phyloP scores from a whole-genome alignment of 2,888 invertebrate species.

The Rhagonycha lutea region DNA sequence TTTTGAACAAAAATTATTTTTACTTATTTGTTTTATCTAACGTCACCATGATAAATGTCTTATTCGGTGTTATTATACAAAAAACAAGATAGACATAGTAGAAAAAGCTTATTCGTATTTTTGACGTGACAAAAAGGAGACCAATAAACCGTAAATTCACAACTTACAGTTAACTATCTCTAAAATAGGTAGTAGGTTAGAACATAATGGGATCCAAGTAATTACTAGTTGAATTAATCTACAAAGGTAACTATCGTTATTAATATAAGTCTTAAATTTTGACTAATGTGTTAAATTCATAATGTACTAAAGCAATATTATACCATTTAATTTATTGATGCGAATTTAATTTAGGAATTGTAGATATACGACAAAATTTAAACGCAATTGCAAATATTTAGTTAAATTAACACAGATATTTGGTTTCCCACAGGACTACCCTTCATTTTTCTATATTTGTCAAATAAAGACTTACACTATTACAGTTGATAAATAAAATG shows the following conservation, averaged over 20 bases:
- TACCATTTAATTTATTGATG: not conserved
- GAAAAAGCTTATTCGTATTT: not conserved
- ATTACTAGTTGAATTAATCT: conserved; percentile 36
- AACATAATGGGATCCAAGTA: conserved; percentile 25
- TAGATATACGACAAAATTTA: not conserved
- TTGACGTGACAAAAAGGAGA: conserved; percentile 5
- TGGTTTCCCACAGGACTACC: not conserved
- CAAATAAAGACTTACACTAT: no score
- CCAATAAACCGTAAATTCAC: conserved; percentile 21
- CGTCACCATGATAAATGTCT: not conserved
- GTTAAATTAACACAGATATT: not conserved
- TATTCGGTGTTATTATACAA: not conserved
- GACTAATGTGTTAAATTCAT: not conserved
- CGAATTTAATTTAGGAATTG: not conserved
- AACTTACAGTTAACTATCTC: conserved; percentile 16
- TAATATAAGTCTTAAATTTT: conserved; percentile 12
- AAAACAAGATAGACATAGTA: not conserved
- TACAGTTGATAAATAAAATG: no score
- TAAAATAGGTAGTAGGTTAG: conserved; percentile 6
- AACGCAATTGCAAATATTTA: not conserved
- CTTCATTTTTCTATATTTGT: not conserved
- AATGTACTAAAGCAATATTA: not conserved
- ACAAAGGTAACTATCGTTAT: conserved; percentile 21
- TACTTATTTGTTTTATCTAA: not conserved
- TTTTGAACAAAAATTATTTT: not conserved